phyloP scores from a whole-genome alignment of 2,888 invertebrate genomes.

The Lycocerus yunnanus region DNA sequence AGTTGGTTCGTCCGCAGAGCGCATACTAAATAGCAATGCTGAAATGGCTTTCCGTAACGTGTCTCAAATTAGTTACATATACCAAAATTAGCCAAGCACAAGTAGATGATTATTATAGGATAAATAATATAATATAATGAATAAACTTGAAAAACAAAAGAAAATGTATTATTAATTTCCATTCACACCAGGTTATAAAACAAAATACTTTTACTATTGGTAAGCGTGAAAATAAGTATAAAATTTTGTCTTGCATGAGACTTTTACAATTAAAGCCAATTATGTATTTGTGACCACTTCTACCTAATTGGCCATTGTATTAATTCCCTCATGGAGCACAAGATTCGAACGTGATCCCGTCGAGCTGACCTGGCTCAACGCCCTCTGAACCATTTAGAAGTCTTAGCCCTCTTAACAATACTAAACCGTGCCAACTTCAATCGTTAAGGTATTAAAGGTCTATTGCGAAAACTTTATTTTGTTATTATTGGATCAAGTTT shows the following conservation, averaged over 20 bases:
- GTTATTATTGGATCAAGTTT: slow-evolving; percentile 21
- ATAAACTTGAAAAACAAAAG: neutral
- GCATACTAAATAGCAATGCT: slow-evolving; percentile 42
- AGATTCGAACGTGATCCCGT: slow-evolving; percentile 34
- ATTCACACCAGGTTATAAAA: neutral
- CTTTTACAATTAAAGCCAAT: neutral
- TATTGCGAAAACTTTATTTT: slow-evolving; percentile 22
- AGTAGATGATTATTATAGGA: neutral
- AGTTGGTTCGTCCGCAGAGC: slow-evolving; percentile 40
- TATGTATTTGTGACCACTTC: slow-evolving; percentile 15
- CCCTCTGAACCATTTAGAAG: slow-evolving; percentile 29
- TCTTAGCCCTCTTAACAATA: slow-evolving; percentile 25
- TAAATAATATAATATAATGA: neutral
- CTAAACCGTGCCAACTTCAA: slow-evolving; percentile 36
- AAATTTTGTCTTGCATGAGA: neutral
- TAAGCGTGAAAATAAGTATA: neutral
- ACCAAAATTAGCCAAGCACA: neutral
- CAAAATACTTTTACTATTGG: neutral
- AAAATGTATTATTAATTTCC: neutral
- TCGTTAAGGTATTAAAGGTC: slow-evolving; percentile 35
- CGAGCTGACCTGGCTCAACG: slow-evolving; percentile 36
- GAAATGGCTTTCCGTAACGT: slow-evolving; percentile 40
- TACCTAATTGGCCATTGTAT: slow-evolving; percentile 31
- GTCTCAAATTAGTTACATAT: slow-evolving; percentile 36
- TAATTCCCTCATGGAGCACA: slow-evolving; percentile 30